Base-by-base conservation (phyloP, 2,888 invertebrate species). In the Octonoba sinensis region DNA sequence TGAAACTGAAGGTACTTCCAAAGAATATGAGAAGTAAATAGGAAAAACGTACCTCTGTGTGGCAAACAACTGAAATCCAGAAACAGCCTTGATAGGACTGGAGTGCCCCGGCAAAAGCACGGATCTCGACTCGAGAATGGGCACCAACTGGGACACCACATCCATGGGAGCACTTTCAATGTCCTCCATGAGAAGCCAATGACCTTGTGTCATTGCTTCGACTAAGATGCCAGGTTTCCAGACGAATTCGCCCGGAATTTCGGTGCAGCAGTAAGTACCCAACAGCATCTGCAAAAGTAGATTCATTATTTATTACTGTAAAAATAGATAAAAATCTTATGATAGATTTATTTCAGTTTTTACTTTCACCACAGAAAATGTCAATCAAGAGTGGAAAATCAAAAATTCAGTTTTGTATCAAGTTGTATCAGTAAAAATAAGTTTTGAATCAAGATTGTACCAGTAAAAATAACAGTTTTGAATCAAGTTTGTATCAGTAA, bases 201-300 rank as follows among this genome's bases (percentile, higher is more conserved):
- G 92, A 0, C 96, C 96, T 86, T 93, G 91, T 87, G 92, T 91
- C 6, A 96, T 94, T 67, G 96, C 96, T 92, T 87, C 87, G 3
- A 97, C 96, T 73, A 99, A 89, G 67, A 96, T 93, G n/a, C 98
- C 98, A 1, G 97, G 94, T 86, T 95, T 92, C 99, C 99, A 99
- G 22, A 96, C 90, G 90, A 99, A 99, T 89, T 99, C 96, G 16
- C 99, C 99, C 0, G 98, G 98, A 66, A 97, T 92, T 88, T 98
- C 97, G 0, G 99, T 97, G 87, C 98, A 99, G 85, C 95, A 92
- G 88, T 97, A 97, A 0, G 94, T 93, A 0, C 99, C 99, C 12
- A 99, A 90, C 71, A 99, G 89, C 91, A 96, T 88, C 90, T 91
- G 36, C 86, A 8, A 85, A 81, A n/a, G 20, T 8, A 24, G 22